Conservation (phyloP, 2,888 invertebrate species). For the Nomada fucata region DNA sequence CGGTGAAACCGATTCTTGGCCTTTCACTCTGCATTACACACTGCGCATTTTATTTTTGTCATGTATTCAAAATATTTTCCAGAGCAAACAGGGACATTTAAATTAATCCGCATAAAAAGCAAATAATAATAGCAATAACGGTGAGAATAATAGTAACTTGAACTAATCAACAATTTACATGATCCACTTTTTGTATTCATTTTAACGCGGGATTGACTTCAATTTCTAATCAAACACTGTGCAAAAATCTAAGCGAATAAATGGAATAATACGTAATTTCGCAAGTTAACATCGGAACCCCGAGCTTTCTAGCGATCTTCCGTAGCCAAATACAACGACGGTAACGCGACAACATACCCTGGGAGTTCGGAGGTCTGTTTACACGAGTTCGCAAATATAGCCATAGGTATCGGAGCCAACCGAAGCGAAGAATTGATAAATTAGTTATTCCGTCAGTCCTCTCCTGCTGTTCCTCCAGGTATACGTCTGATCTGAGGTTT, state of each 20-base stretch:
- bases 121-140: not conserved
- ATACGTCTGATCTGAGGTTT: conserved; percentile 79
- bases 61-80: conserved; percentile 12
- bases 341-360: conserved; percentile 60
- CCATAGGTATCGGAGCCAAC: conserved; percentile 81
- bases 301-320: conserved; percentile 59
- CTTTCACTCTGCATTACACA: conserved; percentile 15
- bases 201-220: too few relatives aligned
- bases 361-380: conserved; percentile 76
- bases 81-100: not conserved
- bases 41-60: conserved; percentile 9
- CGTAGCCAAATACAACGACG: conserved; percentile 67
- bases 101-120: not conserved
- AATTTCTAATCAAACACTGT: too few relatives aligned
- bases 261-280: conserved; percentile 43
- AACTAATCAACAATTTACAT: too few relatives aligned
- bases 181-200: too few relatives aligned
- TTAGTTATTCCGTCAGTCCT: conserved; percentile 84
- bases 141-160: too few relatives aligned
- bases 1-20: conserved; percentile 40
- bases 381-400: conserved; percentile 81
- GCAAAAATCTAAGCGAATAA: conserved; percentile 27
- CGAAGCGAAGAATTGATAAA: conserved; percentile 84
- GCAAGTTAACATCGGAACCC: conserved; percentile 25
- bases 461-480: conserved; percentile 67